phyloP scores from a whole-genome alignment of 2,888 invertebrate genomes.

The Rapana venosa region DNA sequence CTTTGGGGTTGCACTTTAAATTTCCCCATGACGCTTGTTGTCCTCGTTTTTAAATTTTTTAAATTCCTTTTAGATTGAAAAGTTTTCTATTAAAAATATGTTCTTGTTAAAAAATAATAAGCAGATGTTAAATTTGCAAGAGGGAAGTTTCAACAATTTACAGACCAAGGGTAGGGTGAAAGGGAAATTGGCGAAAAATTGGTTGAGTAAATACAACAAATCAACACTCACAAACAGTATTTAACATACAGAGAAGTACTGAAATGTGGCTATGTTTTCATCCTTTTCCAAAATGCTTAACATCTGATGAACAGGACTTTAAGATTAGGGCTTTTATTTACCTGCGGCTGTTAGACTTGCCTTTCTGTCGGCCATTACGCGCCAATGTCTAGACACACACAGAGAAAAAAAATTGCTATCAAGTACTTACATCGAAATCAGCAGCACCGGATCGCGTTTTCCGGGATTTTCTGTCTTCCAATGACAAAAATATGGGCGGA shows the following conservation, averaged over 20 bases:
- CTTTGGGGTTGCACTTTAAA: too few species aligned
- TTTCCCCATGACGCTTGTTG: too few species aligned
- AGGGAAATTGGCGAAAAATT: not conserved
- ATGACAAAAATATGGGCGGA: conserved; percentile 48
- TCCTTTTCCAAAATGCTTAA: not conserved
- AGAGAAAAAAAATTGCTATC: conserved; percentile 11
- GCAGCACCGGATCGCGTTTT: conserved; percentile 16
- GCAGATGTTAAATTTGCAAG: too few species aligned
- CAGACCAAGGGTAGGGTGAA: too few species aligned
- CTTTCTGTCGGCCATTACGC: conserved; percentile 40
- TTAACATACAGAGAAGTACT: not conserved
- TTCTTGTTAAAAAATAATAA: too few species aligned
- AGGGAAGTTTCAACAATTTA: too few species aligned
- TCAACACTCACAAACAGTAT: not conserved
- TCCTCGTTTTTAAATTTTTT: too few species aligned
- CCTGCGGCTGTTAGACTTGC: not conserved
- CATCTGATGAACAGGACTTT: not conserved
- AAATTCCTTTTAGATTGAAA: too few species aligned
- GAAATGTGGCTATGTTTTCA: not conserved
- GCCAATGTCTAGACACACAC: conserved; percentile 29
- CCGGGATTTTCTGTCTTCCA: conserved; percentile 34
- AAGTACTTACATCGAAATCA: conserved; percentile 36
- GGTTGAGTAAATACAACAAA: not conserved
- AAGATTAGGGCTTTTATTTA: not conserved
- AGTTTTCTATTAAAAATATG: too few species aligned